These are phyloP conservation scores for Uromys caudimaculatus DNA, from an alignment of 2,797 vertebrate genomes.

Conservation along the genomic window DNA sequence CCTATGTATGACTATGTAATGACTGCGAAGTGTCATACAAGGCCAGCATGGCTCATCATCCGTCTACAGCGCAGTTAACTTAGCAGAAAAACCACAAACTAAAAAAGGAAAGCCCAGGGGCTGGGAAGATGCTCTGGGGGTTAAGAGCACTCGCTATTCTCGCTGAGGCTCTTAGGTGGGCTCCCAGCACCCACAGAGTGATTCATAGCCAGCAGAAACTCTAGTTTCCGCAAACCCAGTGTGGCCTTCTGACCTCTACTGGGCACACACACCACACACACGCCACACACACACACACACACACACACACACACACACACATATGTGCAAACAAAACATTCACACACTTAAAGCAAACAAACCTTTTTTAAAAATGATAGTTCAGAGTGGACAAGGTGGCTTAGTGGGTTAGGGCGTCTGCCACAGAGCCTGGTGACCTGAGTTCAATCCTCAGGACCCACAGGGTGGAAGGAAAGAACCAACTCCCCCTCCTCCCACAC, in stretches of 20 bases:
- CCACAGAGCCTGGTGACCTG: not conserved
- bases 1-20: not conserved
- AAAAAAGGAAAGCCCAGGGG: not conserved
- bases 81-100: not conserved
- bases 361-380: not conserved
- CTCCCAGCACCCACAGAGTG: not conserved
- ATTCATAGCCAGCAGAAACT: not conserved
- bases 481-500: not conserved
- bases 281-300: not conserved
- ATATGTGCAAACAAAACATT: not conserved
- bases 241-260: not conserved
- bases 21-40: not conserved
- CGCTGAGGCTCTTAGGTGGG: not conserved
- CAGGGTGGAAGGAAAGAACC: not conserved
- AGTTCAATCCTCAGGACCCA: too few species aligned
- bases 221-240: not conserved
- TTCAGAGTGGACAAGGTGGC: not conserved
- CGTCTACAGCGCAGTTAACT: not conserved
- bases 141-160: not conserved
- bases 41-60: accelerated
- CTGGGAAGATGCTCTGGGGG: not conserved
- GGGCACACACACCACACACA: too few species aligned
- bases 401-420: not conserved
- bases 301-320: not conserved
- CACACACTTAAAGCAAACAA: not conserved